A percentile compares a stretch with the other conserved stretches of the same genome.
Evolutionary conservation across 2,888 invertebrate genomes (phyloP).

Genomic region (Pachycephus smyrnensis): DNA sequence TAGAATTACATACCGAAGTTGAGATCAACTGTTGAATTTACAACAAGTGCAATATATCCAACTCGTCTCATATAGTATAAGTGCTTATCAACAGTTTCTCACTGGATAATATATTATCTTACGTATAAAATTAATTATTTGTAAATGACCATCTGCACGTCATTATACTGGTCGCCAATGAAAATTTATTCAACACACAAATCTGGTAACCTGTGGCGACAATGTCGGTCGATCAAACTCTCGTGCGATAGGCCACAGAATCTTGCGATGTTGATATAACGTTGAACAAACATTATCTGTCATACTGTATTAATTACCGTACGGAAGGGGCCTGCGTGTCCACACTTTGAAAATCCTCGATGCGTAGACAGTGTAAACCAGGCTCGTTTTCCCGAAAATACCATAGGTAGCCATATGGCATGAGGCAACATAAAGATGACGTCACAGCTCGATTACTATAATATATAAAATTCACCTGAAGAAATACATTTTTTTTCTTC

Average conservation of each 20-base stretch:
- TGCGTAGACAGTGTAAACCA: background rate
- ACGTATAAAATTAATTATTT: background rate
- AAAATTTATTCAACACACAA: constrained; percentile 3
- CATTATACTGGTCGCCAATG: background rate
- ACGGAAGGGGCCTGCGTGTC: background rate
- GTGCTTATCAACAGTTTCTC: background rate
- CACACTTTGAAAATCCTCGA: background rate
- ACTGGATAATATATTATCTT: background rate
- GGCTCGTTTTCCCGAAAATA: background rate
- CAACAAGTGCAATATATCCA: background rate
- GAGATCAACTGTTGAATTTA: background rate
- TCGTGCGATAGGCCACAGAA: background rate
- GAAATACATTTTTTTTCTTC: background rate
- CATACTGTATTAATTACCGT: constrained; percentile 11
- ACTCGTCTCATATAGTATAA: background rate
- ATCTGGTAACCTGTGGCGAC: constrained; percentile 7
- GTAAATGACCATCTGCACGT: background rate
- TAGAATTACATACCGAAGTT: background rate
- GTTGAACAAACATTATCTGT: constrained; percentile 5
- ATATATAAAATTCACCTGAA: background rate
- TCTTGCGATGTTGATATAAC: constrained; percentile 1
- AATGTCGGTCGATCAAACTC: constrained; percentile 6
- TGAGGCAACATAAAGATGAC: background rate
- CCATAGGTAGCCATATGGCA: background rate
- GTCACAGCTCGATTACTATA: background rate